These are phyloP conservation scores for Agrochola lota DNA, from an alignment of 2,888 invertebrate genomes.

Conservation along the genomic window DNA sequence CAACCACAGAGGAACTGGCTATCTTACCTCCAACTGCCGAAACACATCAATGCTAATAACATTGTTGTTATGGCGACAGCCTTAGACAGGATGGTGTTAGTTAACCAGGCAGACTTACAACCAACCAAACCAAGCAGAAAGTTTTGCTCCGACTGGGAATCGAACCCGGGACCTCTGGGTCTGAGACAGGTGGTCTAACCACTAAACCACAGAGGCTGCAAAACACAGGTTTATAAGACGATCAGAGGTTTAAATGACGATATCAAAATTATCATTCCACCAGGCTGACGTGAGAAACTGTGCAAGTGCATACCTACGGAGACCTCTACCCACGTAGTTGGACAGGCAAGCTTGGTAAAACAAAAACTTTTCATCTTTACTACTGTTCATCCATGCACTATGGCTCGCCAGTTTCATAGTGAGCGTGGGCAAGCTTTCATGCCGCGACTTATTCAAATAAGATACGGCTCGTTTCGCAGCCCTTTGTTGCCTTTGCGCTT, in stretches of 20 bases:
- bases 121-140: too few relatives aligned
- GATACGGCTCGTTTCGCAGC: slow-evolving; percentile 66
- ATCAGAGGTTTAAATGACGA: neutral
- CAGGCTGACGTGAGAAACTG: neutral
- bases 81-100: too few relatives aligned
- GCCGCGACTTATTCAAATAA: slow-evolving; percentile 72
- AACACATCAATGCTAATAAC: too few relatives aligned
- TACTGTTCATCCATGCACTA: slow-evolving; percentile 28
- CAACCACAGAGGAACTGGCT: too few relatives aligned
- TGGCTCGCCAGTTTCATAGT: slow-evolving; percentile 51
- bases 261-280: neutral
- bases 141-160: too few relatives aligned
- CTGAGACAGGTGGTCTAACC: too few relatives aligned
- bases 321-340: neutral
- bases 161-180: too few relatives aligned
- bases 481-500: slow-evolving; percentile 68
- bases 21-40: too few relatives aligned
- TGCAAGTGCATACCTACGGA: neutral
- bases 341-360: neutral
- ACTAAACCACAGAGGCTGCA: too few relatives aligned
- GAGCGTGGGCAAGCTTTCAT: slow-evolving; percentile 62
- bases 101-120: too few relatives aligned
- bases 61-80: too few relatives aligned
- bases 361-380: neutral
- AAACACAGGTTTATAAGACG: neutral